phyloP scores from a whole-genome alignment of 2,888 invertebrate genomes.

The Cantharis flavilabris region DNA sequence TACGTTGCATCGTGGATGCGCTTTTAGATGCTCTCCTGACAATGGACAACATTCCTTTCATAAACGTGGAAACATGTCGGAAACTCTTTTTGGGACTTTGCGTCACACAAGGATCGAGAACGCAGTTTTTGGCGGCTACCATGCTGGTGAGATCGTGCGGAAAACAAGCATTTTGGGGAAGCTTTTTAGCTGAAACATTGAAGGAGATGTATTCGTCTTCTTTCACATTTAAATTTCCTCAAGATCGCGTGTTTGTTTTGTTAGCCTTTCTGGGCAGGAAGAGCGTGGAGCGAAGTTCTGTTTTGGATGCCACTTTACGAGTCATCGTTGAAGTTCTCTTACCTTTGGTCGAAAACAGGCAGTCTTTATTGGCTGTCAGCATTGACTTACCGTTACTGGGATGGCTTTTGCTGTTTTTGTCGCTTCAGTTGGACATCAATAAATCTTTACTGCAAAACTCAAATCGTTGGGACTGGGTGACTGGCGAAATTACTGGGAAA shows the following conservation, averaged over 20 bases:
- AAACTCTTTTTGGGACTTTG: constrained; percentile 73
- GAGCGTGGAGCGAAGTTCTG: constrained; percentile 67
- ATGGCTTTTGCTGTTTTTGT: constrained; percentile 77
- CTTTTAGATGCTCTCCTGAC: constrained; percentile 77
- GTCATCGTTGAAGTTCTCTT: constrained; percentile 65
- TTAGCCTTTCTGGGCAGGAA: constrained; percentile 86
- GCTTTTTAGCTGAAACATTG: constrained; percentile 83
- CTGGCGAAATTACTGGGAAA: constrained; percentile 68
- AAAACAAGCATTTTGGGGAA: constrained; percentile 77
- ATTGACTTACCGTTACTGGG: constrained; percentile 71
- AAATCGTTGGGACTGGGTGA: constrained; percentile 88
- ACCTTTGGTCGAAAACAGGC: constrained; percentile 51
- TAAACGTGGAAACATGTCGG: constrained; percentile 60
- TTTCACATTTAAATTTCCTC: constrained; percentile 79
- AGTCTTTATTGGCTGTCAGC: constrained; percentile 59
- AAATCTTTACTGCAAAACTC: constrained; percentile 46
- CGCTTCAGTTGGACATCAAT: constrained; percentile 67
- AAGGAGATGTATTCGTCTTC: constrained; percentile 78
- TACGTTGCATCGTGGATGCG: constrained; percentile 80
- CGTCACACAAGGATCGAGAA: constrained; percentile 76
- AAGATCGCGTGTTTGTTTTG: constrained; percentile 87
- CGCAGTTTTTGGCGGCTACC: constrained; percentile 79
- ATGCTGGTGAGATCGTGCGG: constrained; percentile 76
- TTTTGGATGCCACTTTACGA: constrained; percentile 67
- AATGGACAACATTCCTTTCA: constrained; percentile 43